Conservation (phyloP, 2,797 vertebrate genomes). For the Dipus sagitta region DNA sequence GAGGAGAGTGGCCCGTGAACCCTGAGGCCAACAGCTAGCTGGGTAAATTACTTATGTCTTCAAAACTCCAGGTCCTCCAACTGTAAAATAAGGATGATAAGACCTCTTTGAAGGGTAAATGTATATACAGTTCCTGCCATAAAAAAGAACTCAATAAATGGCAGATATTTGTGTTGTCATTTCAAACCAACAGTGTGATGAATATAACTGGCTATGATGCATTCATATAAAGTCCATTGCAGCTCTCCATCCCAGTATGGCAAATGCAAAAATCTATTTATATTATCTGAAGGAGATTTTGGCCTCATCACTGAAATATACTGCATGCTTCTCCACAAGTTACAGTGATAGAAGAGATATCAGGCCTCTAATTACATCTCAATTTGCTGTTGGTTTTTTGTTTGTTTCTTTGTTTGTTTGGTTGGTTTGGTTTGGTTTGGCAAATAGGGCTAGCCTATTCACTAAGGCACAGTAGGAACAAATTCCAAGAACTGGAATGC, state of each 20-base stretch:
- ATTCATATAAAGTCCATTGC: not conserved
- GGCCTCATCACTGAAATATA: slow-evolving; percentile 30
- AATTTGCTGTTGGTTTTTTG: not conserved
- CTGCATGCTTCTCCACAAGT: not conserved
- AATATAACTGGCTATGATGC: not conserved
- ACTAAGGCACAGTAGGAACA: not conserved
- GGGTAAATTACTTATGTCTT: not conserved
- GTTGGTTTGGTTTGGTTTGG: no score
- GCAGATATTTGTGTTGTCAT: not conserved
- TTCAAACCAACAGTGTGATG: not conserved
- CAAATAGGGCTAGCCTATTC: not conserved
- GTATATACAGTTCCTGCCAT: not conserved
- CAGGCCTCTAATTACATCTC: not conserved
- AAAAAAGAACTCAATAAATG: not conserved
- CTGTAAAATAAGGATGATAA: not conserved
- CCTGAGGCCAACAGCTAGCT: not conserved
- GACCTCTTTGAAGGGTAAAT: not conserved
- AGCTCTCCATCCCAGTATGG: not conserved
- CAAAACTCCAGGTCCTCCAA: not conserved
- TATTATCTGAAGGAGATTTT: slow-evolving; percentile 37
- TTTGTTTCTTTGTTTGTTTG: not conserved
- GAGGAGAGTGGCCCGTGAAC: not conserved
- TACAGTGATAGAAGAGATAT: not conserved
- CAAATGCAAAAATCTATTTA: slow-evolving; percentile 42
- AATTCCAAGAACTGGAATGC: not conserved